Base-by-base conservation (phyloP, 2,888 invertebrate genomes). In the Acronicta psi region DNA sequence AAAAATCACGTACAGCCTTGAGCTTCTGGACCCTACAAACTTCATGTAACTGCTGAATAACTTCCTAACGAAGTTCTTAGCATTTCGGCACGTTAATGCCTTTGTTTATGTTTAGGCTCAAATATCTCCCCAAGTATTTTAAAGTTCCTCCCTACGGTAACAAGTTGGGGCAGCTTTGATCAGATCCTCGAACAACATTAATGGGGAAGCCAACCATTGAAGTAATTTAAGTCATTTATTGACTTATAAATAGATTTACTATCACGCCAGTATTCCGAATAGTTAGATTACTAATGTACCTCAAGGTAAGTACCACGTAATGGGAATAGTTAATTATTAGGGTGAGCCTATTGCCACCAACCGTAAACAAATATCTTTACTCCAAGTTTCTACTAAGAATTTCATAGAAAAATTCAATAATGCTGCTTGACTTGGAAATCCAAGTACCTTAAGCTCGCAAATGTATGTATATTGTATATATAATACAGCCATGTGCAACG, bases 11-110 rank as follows among this genome's bases (percentile, higher is more conserved):
- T 67, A 67, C 70, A 29, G 37, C n/a, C 47, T 36, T 49, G 46
- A 67, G 57, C 63, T 62, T 50, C 73, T 71, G 69, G 69, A 73
- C 72, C 69, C 68, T 23, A 34, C 8, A 9, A 65, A 62, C 69
- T 62, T 50, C 45, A 53, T 40, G 2, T 11, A 74, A 73, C 67
- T 65, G 58, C 45, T 50, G 37, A 62, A 58, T 59, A 80, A 80
- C 72, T 82, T 75, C 43, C 62, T 73, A 67, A 77, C 72, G 44
- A 79, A 81, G 68, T 80, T 78, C 61, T 59, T 61, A 75, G 67
- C 58, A 68, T 78, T 75, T 56, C 64, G 70, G 56, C 63, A 59
- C 61, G 54, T 69, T 75, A 73, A 76, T 65, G 56, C 67, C 54
- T 77, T 76, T 78, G 75, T 79, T 78, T 79, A 73, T 64, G 69